Evolutionary conservation across 2,113 vertebrate genomes (phyloP), one percentile per base, ranked within the genome.

Genomic region (Seriola dumerili): DNA sequence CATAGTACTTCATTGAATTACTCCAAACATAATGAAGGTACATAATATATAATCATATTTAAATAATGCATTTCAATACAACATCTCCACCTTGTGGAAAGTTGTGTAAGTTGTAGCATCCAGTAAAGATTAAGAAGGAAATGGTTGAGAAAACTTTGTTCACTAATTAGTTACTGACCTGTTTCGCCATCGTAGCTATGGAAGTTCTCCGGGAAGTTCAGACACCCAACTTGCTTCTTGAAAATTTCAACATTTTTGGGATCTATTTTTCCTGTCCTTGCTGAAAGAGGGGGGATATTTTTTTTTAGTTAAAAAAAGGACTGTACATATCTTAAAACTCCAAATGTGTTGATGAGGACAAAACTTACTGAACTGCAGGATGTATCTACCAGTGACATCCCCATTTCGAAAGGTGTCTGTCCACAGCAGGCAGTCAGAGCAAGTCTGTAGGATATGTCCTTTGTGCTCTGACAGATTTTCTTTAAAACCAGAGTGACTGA

Each of bases 401-500:
- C 67, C 63, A 1, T 94, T 94, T 38, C 89, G 78, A 52, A 94
- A 93, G 23, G 89, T 92, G 80, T 93, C 94, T 0, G 91, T 93
- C 94, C 94, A 94, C 73, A 94, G 91, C 76, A 94, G 91, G 59
- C 93, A 94, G 85, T 89, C 83, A 0, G 91, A 36, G 78, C 93
- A 93, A 1, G 93, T 93, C 81, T 88, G 86, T 19, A 94, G 79
- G 17, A 93, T 65, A 16, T 93, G 88, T n/a, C 94, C 94, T 82
- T 93, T 94, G 83, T 94, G 94, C 23, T 93, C 87, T 1, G 90
- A 92, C 34, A 94, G 84, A 62, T 94, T 90, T 63, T 94, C 94
- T 94, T 73, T 14, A 54, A 78, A 59, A 63, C 23, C 0, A 25
- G 1, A 75, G 4, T 7, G 16, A 50, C 8, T 34, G 1, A 40